Conservation (phyloP, 2,888 invertebrate species). For the Achlya flavicornis region DNA sequence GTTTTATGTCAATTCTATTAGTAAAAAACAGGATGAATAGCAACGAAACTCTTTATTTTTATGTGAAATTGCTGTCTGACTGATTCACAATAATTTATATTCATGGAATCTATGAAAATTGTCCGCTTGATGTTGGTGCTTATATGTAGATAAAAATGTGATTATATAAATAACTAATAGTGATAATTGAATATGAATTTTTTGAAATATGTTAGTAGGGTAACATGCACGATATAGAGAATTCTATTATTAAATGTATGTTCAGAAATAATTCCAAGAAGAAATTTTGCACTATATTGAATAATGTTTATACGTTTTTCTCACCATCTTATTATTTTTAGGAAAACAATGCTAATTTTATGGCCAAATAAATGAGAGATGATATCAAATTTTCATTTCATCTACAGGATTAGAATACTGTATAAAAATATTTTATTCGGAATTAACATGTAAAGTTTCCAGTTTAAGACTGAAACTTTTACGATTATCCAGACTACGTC, state of each 20-base stretch:
- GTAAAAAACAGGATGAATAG: neutral
- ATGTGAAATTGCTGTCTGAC: neutral
- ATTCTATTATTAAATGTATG: neutral
- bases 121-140: slow-evolving; percentile 70
- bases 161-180: slow-evolving; percentile 19
- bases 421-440: no score
- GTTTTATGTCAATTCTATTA: neutral
- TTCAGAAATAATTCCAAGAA: neutral
- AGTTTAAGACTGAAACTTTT: no score
- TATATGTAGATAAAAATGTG: slow-evolving; percentile 52
- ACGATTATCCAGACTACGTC: no score
- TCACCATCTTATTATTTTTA: no score
- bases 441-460: no score
- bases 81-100: no score
- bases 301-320: no score
- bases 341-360: no score
- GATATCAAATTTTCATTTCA: no score
- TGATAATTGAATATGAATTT: neutral
- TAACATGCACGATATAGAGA: neutral
- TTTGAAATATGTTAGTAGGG: neutral
- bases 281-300: neutral
- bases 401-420: no score
- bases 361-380: no score
- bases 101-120: slow-evolving; percentile 32
- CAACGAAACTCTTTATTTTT: neutral